Evolutionary conservation across 2,797 vertebrate genomes (phyloP).

Genomic region (Sebastes minor): DNA sequence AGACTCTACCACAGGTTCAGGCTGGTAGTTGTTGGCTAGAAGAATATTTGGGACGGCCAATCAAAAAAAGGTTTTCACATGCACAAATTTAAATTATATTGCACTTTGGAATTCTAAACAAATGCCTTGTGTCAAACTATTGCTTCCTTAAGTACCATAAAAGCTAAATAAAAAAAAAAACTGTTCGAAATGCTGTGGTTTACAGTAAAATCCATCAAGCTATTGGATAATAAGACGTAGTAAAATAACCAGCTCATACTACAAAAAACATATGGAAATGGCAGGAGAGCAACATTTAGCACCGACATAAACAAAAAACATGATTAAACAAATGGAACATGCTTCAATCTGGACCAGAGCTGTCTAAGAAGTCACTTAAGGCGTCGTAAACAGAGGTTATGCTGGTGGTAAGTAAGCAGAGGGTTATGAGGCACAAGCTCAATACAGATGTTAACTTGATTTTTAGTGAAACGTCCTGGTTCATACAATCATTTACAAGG

Average conservation of each 20-base stretch:
- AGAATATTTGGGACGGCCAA: conserved; percentile 88
- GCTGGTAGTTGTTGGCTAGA: conserved; percentile 92
- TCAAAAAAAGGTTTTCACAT: conserved; percentile 86
- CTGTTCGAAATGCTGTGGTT: conserved; percentile 47
- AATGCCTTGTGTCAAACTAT: conserved; percentile 55
- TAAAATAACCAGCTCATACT: conserved; percentile 74
- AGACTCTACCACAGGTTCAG: conserved; percentile 91
- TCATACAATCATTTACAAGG: conserved; percentile 94
- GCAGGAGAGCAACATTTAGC: conserved; percentile 74
- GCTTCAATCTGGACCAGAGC: conserved; percentile 85
- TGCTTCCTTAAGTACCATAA: conserved; percentile 39
- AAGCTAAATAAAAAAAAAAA: conserved; percentile 22
- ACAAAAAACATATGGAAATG: conserved; percentile 58
- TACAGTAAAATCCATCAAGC: conserved; percentile 76
- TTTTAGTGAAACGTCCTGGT: conserved; percentile 87
- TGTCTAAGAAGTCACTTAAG: conserved; percentile 75
- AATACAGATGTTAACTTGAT: conserved; percentile 89
- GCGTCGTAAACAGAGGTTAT: conserved; percentile 86
- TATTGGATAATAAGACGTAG: conserved; percentile 81
- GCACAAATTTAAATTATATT: conserved; percentile 76
- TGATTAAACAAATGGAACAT: conserved; percentile 84
- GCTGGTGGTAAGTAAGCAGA: conserved; percentile 90
- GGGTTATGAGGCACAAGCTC: conserved; percentile 92
- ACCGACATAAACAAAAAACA: conserved; percentile 75
- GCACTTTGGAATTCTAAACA: conserved; percentile 59